Conservation (phyloP, 2,888 invertebrate species). For the Netelia fuscicornis region DNA sequence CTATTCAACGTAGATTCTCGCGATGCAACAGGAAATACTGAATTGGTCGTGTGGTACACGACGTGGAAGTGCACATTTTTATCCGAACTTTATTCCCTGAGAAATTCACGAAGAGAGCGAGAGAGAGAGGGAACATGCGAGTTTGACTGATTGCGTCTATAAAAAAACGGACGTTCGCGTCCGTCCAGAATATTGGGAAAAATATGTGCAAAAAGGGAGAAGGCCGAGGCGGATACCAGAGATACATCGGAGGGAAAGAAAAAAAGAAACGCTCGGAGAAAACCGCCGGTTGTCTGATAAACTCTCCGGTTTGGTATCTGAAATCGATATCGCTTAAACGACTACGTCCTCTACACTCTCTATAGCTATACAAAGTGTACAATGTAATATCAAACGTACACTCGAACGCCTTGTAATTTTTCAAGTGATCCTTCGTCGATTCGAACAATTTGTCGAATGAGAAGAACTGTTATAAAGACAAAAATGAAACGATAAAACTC, state of each 20-base stretch:
- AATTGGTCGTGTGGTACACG: background rate
- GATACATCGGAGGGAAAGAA: background rate
- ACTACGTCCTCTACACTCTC: background rate
- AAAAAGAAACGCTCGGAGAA: constrained; percentile 18
- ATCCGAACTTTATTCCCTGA: constrained; percentile 14
- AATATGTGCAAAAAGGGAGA: constrained; percentile 14
- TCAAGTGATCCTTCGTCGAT: background rate
- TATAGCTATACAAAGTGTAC: background rate
- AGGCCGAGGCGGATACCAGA: constrained; percentile 12
- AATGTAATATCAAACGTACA: background rate
- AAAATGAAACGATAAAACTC: background rate
- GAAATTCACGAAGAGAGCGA: constrained; percentile 3
- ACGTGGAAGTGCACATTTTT: background rate
- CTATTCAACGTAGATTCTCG: background rate
- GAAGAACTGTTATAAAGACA: background rate
- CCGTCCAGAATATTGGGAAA: constrained; percentile 38
- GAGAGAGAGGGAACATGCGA: constrained; percentile 3
- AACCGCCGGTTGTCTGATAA: constrained; percentile 21
- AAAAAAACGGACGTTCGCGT: constrained; percentile 26
- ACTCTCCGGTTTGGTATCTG: constrained; percentile 30
- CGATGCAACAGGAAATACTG: background rate
- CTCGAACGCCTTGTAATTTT: background rate
- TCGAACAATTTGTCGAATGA: background rate
- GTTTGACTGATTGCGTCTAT: constrained; percentile 43
- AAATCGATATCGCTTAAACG: constrained; percentile 35